phyloP scores from a whole-genome alignment of 1,140 invertebrate genomes.

The Holotrichia oblita region DNA sequence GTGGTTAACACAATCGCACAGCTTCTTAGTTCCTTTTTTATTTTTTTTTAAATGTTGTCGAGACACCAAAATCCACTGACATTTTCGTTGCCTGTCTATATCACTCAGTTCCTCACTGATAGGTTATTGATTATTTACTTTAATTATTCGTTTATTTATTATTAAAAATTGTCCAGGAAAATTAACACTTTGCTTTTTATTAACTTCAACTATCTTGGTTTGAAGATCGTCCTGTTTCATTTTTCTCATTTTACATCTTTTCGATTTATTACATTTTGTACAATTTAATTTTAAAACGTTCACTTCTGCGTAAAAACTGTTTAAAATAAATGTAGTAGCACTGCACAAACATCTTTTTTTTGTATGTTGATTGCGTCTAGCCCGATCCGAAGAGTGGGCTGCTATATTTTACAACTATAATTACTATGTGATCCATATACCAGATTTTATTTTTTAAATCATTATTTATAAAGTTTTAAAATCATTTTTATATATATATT shows the following conservation, averaged over 20 bases:
- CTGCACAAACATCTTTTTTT: slow-evolving; percentile 52
- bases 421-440: slow-evolving; percentile 59
- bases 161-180: slow-evolving; percentile 42
- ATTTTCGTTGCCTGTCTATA: slow-evolving; percentile 43
- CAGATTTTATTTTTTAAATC: slow-evolving; percentile 51
- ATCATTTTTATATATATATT: slow-evolving; percentile 43
- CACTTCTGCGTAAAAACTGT: slow-evolving; percentile 47
- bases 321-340: slow-evolving; percentile 53
- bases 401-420: slow-evolving; percentile 56
- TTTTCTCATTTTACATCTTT: slow-evolving; percentile 42
- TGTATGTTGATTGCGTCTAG: slow-evolving; percentile 45
- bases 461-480: slow-evolving; percentile 47
- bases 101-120: slow-evolving; percentile 45
- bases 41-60: neutral
- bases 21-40: slow-evolving; percentile 38
- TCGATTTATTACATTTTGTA: slow-evolving; percentile 50
- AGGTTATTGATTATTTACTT: slow-evolving; percentile 36
- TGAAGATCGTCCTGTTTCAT: slow-evolving; percentile 31
- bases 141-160: slow-evolving; percentile 20
- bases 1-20: slow-evolving; percentile 39
- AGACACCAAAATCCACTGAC: slow-evolving; percentile 37
- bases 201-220: slow-evolving; percentile 46
- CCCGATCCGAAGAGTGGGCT: slow-evolving; percentile 59
- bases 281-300: slow-evolving; percentile 52
- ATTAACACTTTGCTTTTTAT: slow-evolving; percentile 44